A percentile compares a stretch with the other conserved stretches of the same genome.
phyloP scores from a whole-genome alignment of 2,113 vertebrate species.

The Mohoua ochrocephala region DNA sequence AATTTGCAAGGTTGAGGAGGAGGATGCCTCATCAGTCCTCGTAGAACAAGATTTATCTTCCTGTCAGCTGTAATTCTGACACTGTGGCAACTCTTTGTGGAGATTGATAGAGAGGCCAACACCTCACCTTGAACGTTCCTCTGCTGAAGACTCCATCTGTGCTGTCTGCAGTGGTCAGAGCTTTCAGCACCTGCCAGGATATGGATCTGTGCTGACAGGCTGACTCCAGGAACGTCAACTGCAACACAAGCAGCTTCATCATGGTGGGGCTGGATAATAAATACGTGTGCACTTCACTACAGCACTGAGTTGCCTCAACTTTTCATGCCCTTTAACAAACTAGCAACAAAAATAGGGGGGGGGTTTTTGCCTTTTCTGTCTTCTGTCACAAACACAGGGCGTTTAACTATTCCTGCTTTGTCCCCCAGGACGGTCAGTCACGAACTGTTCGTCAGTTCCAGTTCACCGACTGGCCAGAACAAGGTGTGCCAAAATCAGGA shows the following conservation, averaged over 20 bases:
- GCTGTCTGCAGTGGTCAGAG: not conserved
- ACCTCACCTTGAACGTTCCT: conserved; percentile 22
- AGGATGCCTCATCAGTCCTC: conserved; percentile 8
- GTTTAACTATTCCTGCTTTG: fast-evolving
- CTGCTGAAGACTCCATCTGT: not conserved
- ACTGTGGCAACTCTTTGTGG: not conserved
- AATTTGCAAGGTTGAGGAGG: conserved; percentile 29
- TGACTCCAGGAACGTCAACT: not conserved
- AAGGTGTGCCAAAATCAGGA: conserved; percentile 94
- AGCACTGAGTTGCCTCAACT: not conserved
- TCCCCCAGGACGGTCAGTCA: conserved; percentile 90
- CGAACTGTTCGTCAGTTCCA: conserved; percentile 97
- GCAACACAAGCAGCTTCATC: not conserved
- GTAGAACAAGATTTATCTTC: conserved; percentile 19
- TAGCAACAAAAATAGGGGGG: too few species aligned
- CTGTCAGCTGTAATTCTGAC: conserved; percentile 34
- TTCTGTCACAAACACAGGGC: not conserved
- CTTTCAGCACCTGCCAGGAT: not conserved
- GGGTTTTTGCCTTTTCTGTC: not conserved
- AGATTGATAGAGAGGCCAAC: conserved; percentile 14
- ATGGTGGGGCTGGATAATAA: not conserved
- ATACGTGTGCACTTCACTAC: not conserved
- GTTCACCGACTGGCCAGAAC: conserved; percentile 98
- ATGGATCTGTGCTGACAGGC: not conserved
- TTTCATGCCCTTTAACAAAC: not conserved